Base-by-base conservation (phyloP, 1,140 invertebrate genomes). In the Metopolophium dirhodum region DNA sequence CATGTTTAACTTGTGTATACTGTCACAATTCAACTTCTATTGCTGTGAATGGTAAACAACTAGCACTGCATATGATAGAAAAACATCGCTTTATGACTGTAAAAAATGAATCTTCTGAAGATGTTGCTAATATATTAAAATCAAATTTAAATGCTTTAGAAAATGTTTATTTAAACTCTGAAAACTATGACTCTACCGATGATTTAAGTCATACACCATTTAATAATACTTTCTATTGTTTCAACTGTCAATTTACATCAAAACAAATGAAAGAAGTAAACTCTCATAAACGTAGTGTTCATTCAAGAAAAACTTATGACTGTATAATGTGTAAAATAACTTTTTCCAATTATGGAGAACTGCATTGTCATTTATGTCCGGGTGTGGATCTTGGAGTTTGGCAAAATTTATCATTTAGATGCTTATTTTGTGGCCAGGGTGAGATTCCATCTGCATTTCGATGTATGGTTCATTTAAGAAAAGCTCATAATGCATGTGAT, bases 251-350 rank as follows among this genome's bases (percentile, higher is more conserved):
- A 94, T 97, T 97, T 95, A 96, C 96, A 94, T 97, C 97, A 85
- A 95, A 96, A 9, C 95, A 97, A 57, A 97, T 98, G 94, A 98
- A 98, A 95, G 97, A 98, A 95, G 96, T 98, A 23, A 98, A 97
- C 95, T 95, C 97, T 94, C 97, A 98, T 95, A 98, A 98, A 95
- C 96, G 97, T 90, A 97, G 98, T 95, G 96, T 97, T 96, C 97
- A 98, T 95, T 96, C 97, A 94, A 98, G 97, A 95, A 96, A 97
- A 49, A 97, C 97, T 93, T 95, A 98, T 77, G 95, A 97, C 68
- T 98, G 97, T 95, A 96, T 97, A 93, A 98, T 98, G 97, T 98
- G 97, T 95, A 97, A 98, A 95, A 96, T 96, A 47, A 97, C 97
- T 94, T 98, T 98, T 95, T 97, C 97, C 95, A 97, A 97, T 95